phyloP scores from a whole-genome alignment of 2,797 vertebrate genomes.

The Schizothorax lantsangensis region DNA sequence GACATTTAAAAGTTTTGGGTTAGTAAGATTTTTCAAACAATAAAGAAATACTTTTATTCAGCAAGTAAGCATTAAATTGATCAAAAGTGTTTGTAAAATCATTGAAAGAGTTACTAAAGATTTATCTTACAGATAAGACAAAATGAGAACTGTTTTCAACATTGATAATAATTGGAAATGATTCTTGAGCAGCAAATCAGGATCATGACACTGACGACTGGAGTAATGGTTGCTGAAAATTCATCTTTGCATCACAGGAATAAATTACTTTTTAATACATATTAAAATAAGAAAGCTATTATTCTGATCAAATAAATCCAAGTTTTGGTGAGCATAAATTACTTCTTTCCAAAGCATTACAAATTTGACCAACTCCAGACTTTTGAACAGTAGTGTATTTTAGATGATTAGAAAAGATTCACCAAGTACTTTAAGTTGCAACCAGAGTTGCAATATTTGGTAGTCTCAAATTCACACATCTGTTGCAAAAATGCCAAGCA shows the following conservation, averaged over 20 bases:
- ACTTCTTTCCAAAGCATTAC: not conserved
- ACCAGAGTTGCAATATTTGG: conserved; percentile 33
- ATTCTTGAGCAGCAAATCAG: not conserved
- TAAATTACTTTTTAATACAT: not conserved
- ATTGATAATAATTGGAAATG: not conserved
- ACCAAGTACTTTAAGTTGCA: conserved; percentile 21
- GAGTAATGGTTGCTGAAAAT: not conserved
- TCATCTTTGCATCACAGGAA: not conserved
- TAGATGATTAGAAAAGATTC: not conserved
- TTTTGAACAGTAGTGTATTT: not conserved
- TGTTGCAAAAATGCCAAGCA: conserved; percentile 11
- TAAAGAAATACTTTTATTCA: not conserved
- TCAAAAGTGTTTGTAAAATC: not conserved
- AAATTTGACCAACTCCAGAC: not conserved
- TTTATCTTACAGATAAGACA: not conserved
- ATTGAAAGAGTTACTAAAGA: not conserved
- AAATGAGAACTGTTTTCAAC: not conserved
- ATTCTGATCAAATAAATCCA: not conserved
- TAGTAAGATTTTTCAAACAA: not conserved
- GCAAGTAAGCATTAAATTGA: too few relatives aligned
- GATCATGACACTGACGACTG: not conserved
- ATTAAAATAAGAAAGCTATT: not conserved
- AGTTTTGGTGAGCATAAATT: not conserved
- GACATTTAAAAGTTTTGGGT: not conserved
- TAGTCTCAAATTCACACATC: conserved; percentile 32